Base-by-base conservation (phyloP, 2,797 vertebrate genomes). In the Buphagus erythrorhynchus region DNA sequence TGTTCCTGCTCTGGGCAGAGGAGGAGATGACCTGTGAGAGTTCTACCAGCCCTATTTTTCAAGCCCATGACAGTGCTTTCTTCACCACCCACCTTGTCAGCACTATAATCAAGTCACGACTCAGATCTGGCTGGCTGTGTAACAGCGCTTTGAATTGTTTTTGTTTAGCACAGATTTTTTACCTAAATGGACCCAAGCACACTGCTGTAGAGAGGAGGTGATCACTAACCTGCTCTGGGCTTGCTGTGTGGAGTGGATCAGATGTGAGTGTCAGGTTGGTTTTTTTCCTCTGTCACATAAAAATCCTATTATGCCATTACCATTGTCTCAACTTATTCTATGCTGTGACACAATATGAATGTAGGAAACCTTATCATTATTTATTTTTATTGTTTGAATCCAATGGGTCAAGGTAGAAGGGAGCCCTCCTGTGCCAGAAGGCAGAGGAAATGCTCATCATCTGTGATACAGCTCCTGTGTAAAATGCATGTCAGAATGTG, bases 401-500 rank as follows among this genome's bases (percentile, higher is more conserved):
- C 59, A 62, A 36, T 25, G 25, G 18, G 8, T 20, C 0, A 1
- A 69, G 38, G 21, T 21, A 90, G 55, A 65, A 75, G 31, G 76
- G 25, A 69, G 7, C 8, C 55, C 16, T 79, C 26, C 43, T 66
- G 42, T 62, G 55, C 68, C 51, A 31, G 26, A 73, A 57, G 67
- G 35, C 40, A 42, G 24, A 16, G 24, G 58, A 82, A 85, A 72
- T 0, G 0, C 19, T 59, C 35, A n/a, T 59, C 62, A 73, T n/a
- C n/a, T n/a, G n/a, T n/a, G n/a, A n/a, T n/a, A 61, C 9, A 45
- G 24, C 2, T 57, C 3, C 35, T 48, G 14, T 83, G 65, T 35
- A 73, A 75, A 88, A 73, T 38, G 15, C 13, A n/a, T 15, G 24
- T 22, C 0, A 2, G 9, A 3, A 24, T 43, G 29, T 0, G 0